These are phyloP conservation scores for Xylophagus ater DNA, from an alignment of 2,888 invertebrate species.

Conservation along the genomic window DNA sequence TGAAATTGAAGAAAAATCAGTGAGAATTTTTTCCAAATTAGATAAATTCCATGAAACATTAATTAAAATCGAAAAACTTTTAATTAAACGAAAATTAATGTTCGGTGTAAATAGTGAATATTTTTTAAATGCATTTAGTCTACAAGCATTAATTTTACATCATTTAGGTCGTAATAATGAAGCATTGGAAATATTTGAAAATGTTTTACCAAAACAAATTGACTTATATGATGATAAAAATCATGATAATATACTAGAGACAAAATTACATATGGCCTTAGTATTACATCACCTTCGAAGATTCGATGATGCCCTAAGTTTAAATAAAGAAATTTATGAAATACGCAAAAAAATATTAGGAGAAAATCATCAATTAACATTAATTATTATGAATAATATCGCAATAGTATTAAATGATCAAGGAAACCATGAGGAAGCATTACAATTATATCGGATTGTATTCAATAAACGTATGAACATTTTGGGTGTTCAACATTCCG, in stretches of 20 bases:
- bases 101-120: background rate
- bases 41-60: background rate
- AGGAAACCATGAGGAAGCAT: too few relatives aligned
- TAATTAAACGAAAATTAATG: background rate
- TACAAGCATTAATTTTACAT: background rate
- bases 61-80: background rate
- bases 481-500: too few relatives aligned
- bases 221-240: background rate
- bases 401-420: too few relatives aligned
- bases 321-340: background rate
- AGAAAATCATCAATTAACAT: too few relatives aligned
- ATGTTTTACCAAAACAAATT: background rate
- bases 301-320: background rate
- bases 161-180: background rate
- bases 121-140: background rate
- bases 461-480: too few relatives aligned
- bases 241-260: background rate
- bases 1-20: background rate
- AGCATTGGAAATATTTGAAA: background rate
- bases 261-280: background rate
- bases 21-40: background rate
- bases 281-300: background rate
- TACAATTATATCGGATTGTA: too few relatives aligned
- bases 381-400: too few relatives aligned
- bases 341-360: background rate